phyloP scores from a whole-genome alignment of 1,140 invertebrate genomes.

The Acromyrmex charruanus region DNA sequence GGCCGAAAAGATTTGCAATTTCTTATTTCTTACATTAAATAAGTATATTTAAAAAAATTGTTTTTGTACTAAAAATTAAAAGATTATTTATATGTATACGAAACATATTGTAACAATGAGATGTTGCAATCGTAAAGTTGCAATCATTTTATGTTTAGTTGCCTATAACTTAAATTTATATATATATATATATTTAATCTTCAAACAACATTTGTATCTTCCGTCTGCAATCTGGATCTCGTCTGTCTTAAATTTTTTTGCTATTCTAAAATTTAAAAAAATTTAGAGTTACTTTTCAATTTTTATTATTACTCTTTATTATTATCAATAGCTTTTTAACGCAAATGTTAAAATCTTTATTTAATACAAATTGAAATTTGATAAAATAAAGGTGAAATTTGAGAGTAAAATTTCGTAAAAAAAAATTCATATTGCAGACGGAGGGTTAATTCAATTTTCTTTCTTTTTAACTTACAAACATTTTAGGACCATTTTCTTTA shows the following conservation, averaged over 20 bases:
- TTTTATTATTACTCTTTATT: too few relatives aligned
- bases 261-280: too few relatives aligned
- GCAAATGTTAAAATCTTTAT: too few relatives aligned
- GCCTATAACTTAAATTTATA: background rate
- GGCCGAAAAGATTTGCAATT: background rate
- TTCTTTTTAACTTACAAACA: background rate
- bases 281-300: too few relatives aligned
- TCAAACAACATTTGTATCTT: too few relatives aligned
- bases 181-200: background rate
- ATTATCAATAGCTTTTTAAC: too few relatives aligned
- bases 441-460: background rate
- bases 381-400: too few relatives aligned
- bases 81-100: background rate
- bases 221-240: too few relatives aligned
- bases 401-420: too few relatives aligned
- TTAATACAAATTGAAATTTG: too few relatives aligned
- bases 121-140: background rate
- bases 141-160: background rate
- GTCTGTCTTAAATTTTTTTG: too few relatives aligned
- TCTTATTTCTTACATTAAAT: background rate
- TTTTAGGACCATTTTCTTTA: background rate
- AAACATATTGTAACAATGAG: background rate
- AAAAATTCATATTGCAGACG: too few relatives aligned
- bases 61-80: background rate
- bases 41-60: background rate